Evolutionary conservation across 2,888 invertebrate species (phyloP), one percentile per base, ranked within the genome.

Genomic region (Timema cristinae): DNA sequence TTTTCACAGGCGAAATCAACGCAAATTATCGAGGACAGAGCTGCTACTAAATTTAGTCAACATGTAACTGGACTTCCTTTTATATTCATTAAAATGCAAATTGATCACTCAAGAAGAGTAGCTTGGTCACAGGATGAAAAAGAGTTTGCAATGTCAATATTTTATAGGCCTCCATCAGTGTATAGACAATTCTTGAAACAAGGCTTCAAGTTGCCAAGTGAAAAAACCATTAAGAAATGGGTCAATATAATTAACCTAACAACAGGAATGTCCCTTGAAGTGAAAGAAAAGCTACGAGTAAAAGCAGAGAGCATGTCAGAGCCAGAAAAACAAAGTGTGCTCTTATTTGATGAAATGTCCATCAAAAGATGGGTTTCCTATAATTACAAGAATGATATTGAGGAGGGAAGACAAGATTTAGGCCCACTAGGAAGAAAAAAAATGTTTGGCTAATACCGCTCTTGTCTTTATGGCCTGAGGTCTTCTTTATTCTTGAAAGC

Each of bases 161-260:
- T 74, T 76, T 77, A 79, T 67, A 77, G 77, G 75, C 78, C 79
- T 5, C 79, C 79, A 7, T 71, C 76, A 49, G 73, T 76, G 7
- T 80, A 79, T 70, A 74, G 68, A 54, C 77, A 73, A 73, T 70
- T 78, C n/a, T 48, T 74, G 47, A 75, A 76, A 69, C 67, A 75
- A 52, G 74, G 79, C 61, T 73, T 79, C 52, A 78, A 78, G 47
- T 77, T 75, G 49, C 74, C 75, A 16, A 73, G 75, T 68, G 16
- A 74, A 77, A 49, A 75, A 79, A 50, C 73, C 73, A 49, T 63
- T 50, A 52, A 79, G 77, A 79, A 71, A 78, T 11, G 76, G 77
- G 61, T 61, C 10, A 61, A 61, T 63, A 73, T 77, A 59, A 68
- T 73, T 48, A 71, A 77, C 68, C 72, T 78, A 68, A 71, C 67